These are phyloP conservation scores for Drosophila aff. DNA, from an alignment of 1,140 invertebrate species.

Conservation along the genomic window DNA sequence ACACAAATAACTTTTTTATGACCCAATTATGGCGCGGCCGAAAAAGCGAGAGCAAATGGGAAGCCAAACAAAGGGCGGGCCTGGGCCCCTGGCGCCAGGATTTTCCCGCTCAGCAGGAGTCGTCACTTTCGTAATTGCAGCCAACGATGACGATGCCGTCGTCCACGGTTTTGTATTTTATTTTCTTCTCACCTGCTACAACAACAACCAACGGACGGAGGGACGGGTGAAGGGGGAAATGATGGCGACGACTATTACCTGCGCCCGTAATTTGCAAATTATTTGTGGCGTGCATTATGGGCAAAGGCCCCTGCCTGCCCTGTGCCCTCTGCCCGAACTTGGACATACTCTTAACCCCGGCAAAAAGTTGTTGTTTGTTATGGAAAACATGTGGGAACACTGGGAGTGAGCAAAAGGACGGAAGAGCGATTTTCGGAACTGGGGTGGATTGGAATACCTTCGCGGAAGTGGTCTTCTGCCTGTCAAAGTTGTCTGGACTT, in stretches of 20 bases:
- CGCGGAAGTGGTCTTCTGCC: slow-evolving; percentile 34
- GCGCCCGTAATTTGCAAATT: slow-evolving; percentile 68
- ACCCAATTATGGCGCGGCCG: slow-evolving; percentile 59
- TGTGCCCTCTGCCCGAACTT: slow-evolving; percentile 12
- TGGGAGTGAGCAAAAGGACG: not conserved
- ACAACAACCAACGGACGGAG: slow-evolving; percentile 5
- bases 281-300: slow-evolving; percentile 60
- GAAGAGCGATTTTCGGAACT: not conserved
- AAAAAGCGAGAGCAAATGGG: slow-evolving; percentile 1
- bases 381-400: slow-evolving; percentile 58
- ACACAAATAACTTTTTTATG: slow-evolving; percentile 82
- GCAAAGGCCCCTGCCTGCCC: slow-evolving; percentile 13
- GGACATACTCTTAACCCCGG: not conserved
- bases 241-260: slow-evolving; percentile 64
- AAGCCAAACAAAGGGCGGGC: slow-evolving; percentile 24
- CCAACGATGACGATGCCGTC: slow-evolving; percentile 16
- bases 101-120: slow-evolving; percentile 7
- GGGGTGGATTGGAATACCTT: slow-evolving; percentile 15
- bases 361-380: slow-evolving; percentile 55
- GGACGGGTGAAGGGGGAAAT: not conserved
- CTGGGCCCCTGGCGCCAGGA: slow-evolving; percentile 23
- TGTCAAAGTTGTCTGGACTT: slow-evolving; percentile 18
- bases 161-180: slow-evolving; percentile 40
- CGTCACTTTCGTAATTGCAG: slow-evolving; percentile 46
- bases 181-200: slow-evolving; percentile 54